Evolutionary conservation across 2,888 invertebrate genomes (phyloP), one percentile per base, ranked within the genome.

Genomic region (Parelbella ahira): DNA sequence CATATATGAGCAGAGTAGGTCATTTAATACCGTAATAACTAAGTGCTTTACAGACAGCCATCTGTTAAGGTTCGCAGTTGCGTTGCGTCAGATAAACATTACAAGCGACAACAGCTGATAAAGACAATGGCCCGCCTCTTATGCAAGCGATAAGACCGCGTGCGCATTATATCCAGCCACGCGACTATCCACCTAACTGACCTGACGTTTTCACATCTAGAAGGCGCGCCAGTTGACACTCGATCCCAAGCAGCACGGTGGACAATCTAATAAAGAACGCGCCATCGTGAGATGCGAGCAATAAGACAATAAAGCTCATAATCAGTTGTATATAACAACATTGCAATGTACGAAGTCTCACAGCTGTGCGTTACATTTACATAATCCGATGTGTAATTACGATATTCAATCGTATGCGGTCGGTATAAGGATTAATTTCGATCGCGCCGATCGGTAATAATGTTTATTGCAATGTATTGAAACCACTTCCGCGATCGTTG

Each of bases 131-230:
- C 28, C 29, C 3, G 28, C 59, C 68, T 67, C 75, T 82, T 82
- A 80, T 78, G 80, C 78, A 83, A 83, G 68, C 49, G 75, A 79
- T 78, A 79, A 73, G 64, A 55, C 56, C 42, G 36, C 54, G 60
- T 76, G 72, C 75, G 75, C 73, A 74, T 63, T 73, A 60, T 51
- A 24, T 15, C 42, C 24, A 19, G n/a, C 18, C 61, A 51, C 24
- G 9, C 29, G 7, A 42, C 18, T 28, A 4, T 34, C 7, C 8
- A 6, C 42, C 21, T n/a, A 13, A 15, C 18, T 11, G n/a, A 25
- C 5, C 19, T 3, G 12, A 15, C 21, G 2, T 6, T 42, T 42
- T 34, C 34, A 28, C 6, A 33, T 10, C 20, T 33, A 18, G 11
- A 12, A 4, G 19, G 8, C 12, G 3, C 1, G 1, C 9, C 9